Conservation (phyloP, 2,113 vertebrate genomes). For the Piaya cayana region DNA sequence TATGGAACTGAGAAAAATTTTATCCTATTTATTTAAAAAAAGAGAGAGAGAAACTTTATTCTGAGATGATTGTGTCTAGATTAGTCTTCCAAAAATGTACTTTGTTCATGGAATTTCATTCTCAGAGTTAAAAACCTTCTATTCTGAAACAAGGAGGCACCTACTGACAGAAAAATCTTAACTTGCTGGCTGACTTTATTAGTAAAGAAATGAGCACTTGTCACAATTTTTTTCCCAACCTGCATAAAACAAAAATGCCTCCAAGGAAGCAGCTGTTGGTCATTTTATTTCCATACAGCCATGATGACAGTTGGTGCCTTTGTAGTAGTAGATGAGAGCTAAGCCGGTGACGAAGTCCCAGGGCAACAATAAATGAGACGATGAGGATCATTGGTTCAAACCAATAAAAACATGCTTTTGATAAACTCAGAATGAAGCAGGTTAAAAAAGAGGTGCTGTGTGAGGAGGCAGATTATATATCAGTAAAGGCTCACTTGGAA, state of each 20-base stretch:
- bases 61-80: background rate
- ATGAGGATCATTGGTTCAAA: background rate
- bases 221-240: constrained; percentile 6
- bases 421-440: background rate
- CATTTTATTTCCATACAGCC: background rate
- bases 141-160: constrained; percentile 9
- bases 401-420: background rate
- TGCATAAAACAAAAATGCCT: background rate
- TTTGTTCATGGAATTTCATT: constrained; percentile 2
- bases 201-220: background rate
- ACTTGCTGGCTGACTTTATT: background rate
- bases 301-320: background rate
- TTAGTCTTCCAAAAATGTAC: background rate
- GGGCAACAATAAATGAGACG: background rate
- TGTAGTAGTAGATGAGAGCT: background rate
- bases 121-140: background rate
- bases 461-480: background rate
- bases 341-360: background rate
- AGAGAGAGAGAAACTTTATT: background rate
- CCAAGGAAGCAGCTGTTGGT: background rate
- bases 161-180: background rate
- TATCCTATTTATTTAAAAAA: background rate
- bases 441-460: background rate
- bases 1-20: background rate
- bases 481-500: background rate